A percentile compares a stretch with the other conserved stretches of the same genome.
Conservation (phyloP, 2,113 vertebrate genomes). For the Passerina amoena region DNA sequence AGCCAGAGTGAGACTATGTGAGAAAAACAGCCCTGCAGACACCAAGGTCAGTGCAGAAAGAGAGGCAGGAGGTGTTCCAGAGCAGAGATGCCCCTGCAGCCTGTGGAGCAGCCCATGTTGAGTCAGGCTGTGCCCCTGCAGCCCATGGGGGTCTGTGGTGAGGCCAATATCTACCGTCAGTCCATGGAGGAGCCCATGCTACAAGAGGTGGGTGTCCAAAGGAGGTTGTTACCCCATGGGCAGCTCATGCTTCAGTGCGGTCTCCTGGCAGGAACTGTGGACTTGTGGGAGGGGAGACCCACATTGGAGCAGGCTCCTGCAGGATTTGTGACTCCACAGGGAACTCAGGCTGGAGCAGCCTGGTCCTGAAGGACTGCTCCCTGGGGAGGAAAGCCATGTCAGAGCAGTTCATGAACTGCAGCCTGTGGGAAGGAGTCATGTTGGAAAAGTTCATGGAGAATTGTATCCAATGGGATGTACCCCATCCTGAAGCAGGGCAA, state of each 20-base stretch:
- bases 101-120: fast-evolving
- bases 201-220: neutral
- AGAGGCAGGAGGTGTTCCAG: neutral
- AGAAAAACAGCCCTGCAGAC: neutral
- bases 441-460: neutral
- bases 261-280: neutral
- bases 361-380: neutral
- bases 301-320: fast-evolving
- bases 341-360: neutral
- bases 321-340: neutral
- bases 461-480: neutral
- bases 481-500: neutral
- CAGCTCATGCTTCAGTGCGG: neutral
- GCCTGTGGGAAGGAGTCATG: neutral
- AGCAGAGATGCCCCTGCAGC: neutral
- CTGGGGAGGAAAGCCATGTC: neutral
- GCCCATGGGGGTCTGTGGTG: too few relatives aligned
- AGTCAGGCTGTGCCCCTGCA: neutral
- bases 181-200: neutral
- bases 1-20: neutral
- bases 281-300: neutral
- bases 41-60: neutral
- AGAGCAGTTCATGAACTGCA: neutral
- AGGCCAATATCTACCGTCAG: neutral
- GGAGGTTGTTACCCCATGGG: neutral